Conservation (phyloP, 2,888 invertebrate genomes). For the Temnothorax ravouxi region DNA sequence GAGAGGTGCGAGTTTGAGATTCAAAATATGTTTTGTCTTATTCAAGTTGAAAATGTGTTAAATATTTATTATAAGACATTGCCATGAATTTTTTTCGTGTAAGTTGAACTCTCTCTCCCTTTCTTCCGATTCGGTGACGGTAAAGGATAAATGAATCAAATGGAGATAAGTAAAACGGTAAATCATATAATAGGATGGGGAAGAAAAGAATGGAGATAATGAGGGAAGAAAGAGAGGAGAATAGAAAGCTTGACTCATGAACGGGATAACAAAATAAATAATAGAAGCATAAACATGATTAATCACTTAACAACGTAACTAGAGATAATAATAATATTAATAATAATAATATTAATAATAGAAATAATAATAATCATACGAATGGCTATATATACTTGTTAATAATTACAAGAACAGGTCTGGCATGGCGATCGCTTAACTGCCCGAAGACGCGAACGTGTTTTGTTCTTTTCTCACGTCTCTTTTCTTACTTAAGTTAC, state of each 20-base stretch:
- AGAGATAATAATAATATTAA: slow-evolving; percentile 82
- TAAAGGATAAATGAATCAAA: slow-evolving; percentile 46
- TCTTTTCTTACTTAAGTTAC: slow-evolving; percentile 56
- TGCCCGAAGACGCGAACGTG: slow-evolving; percentile 72
- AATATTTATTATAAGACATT: not conserved
- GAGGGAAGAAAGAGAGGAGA: slow-evolving; percentile 60
- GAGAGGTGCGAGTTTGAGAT: slow-evolving; percentile 56
- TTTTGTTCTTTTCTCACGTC: slow-evolving; percentile 57
- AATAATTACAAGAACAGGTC: slow-evolving; percentile 83
- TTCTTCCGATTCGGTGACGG: slow-evolving; percentile 18
- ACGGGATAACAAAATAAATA: slow-evolving; percentile 86
- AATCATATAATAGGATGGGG: slow-evolving; percentile 42
- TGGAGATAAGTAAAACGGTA: slow-evolving; percentile 46
- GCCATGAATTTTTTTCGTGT: not conserved
- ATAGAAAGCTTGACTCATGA: slow-evolving; percentile 73
- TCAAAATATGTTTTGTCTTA: slow-evolving; percentile 29
- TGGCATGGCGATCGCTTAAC: slow-evolving; percentile 76
- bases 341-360: slow-evolving; percentile 76
- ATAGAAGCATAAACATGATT: slow-evolving; percentile 86
- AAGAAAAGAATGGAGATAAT: slow-evolving; percentile 62
- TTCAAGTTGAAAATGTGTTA: not conserved
- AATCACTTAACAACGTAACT: slow-evolving; percentile 86
- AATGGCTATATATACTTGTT: slow-evolving; percentile 80
- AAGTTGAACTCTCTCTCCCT: slow-evolving; percentile 52
- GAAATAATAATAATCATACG: slow-evolving; percentile 77